phyloP scores from a whole-genome alignment of 1,140 invertebrate species.

The Penaeus vannamei region DNA sequence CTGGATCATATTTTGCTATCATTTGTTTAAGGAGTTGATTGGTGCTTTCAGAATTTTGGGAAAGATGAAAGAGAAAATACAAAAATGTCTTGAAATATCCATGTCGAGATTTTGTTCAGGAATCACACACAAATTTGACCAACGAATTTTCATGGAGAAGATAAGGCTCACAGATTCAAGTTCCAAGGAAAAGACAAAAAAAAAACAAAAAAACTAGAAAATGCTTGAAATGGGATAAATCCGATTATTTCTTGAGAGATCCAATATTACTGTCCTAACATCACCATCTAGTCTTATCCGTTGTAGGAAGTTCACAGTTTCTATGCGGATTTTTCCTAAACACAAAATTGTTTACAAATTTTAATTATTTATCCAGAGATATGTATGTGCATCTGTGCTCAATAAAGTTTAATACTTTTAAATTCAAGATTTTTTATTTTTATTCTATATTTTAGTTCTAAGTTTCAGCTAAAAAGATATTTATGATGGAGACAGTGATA shows the following conservation, averaged over 20 bases:
- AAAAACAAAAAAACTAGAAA: constrained; percentile 12
- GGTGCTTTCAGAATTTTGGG: too few relatives aligned
- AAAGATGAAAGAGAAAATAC: too few relatives aligned
- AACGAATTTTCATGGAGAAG: too few relatives aligned
- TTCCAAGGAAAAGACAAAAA: neutral
- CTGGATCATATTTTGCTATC: neutral
- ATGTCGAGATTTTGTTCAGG: too few relatives aligned
- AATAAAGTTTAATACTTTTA: constrained; percentile 68
- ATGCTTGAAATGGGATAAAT: constrained; percentile 39
- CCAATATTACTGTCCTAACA: constrained; percentile 40
- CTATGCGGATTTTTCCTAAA: constrained; percentile 62
- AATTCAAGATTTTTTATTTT: neutral
- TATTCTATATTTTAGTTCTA: too few relatives aligned
- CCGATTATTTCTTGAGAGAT: constrained; percentile 17
- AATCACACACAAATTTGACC: too few relatives aligned
- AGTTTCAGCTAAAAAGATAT: neutral
- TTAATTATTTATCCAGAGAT: constrained; percentile 65
- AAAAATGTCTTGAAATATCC: too few relatives aligned
- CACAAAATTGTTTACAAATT: constrained; percentile 63
- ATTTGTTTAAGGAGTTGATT: neutral
- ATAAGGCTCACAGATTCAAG: too few relatives aligned
- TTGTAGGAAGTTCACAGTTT: constrained; percentile 48
- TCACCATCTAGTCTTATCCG: constrained; percentile 61
- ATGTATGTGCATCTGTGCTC: constrained; percentile 67
- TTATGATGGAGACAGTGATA: neutral